Base-by-base conservation (phyloP, 2,797 vertebrate genomes). In the Channallabes apus region DNA sequence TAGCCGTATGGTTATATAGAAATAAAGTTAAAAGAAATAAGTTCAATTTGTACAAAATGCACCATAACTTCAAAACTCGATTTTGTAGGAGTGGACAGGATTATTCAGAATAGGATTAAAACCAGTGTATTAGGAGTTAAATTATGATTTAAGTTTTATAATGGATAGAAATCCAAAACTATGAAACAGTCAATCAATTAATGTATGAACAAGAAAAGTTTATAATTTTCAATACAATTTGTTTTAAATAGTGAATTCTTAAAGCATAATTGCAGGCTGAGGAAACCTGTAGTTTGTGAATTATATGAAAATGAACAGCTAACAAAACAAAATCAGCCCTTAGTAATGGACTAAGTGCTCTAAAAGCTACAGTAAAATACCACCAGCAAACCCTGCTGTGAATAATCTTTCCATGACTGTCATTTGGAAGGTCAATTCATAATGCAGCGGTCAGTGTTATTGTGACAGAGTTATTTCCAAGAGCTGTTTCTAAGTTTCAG, bases 401-500 rank as follows among this genome's bases (percentile, higher is more conserved):
- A 82, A 77, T 51, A 32, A 38, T 32, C 32, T 77, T 81, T 59
- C 72, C 72, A 81, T 82, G 69, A 54, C 80, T 82, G 85, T 86
- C 80, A 83, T 62, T 82, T 79, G 65, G 65, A 86, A 86, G 81
- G 85, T 86, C 81, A 85, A 71, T 61, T 85, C 27, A 58, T 76
- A 82, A 22, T 29, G 79, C 61, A 75, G 69, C 6, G 54, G 32
- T 81, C 78, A 65, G 61, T 65, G 32, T 46, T 77, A 78, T 71
- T 78, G 75, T 82, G 71, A 67, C 65, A 75, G 58, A 35, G n/a
- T 77, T 68, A 68, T 77, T 84, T 86, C 54, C 18, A 78, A 27
- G 85, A 51, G 54, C 64, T 56, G 54, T 71, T 59, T 51, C 54
- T 71, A 27, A 41, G 46, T 67, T 38, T 62, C 41, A 29, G 38